phyloP scores from a whole-genome alignment of 2,888 invertebrate genomes.

The Drosophila mettleri region DNA sequence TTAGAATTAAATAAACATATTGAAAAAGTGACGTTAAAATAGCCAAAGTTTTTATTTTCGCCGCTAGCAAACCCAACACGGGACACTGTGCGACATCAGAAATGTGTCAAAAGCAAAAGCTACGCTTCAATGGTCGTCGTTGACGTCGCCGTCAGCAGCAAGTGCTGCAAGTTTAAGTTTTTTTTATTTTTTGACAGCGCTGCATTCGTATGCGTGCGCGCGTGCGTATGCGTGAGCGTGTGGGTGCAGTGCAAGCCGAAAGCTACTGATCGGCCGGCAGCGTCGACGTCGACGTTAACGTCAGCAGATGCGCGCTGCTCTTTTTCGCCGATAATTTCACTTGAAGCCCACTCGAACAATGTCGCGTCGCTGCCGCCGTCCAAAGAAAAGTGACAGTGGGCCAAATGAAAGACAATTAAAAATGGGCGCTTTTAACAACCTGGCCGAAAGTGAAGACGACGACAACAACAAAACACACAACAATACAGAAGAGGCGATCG shows the following conservation, averaged over 20 bases:
- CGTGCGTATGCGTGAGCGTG: constrained; percentile 22
- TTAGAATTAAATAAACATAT: not conserved
- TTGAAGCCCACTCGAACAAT: constrained; percentile 71
- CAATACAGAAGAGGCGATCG: constrained; percentile 6
- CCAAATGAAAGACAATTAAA: constrained; percentile 56
- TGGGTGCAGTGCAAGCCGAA: constrained; percentile 43
- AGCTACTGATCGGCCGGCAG: constrained; percentile 23
- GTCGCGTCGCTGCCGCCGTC: constrained; percentile 26
- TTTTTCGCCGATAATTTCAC: constrained; percentile 62
- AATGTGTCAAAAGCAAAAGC: constrained; percentile 77
- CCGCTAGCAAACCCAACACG: not conserved
- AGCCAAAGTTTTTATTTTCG: not conserved
- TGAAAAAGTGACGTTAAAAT: not conserved
- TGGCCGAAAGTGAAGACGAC: constrained; percentile 44
- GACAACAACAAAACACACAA: too few relatives aligned
- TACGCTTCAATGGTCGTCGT: constrained; percentile 49
- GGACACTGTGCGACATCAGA: constrained; percentile 28
- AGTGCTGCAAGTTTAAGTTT: constrained; percentile 32
- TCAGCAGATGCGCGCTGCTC: constrained; percentile 21
- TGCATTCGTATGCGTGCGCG: constrained; percentile 13
- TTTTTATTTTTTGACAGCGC: constrained; percentile 22
- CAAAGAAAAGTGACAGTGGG: constrained; percentile 73
- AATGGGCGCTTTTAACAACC: constrained; percentile 27
- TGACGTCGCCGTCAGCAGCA: constrained; percentile 11
- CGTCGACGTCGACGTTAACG: constrained; percentile 19